Conservation (phyloP, 2,797 vertebrate species). For the Parotocinclus haroldoi region DNA sequence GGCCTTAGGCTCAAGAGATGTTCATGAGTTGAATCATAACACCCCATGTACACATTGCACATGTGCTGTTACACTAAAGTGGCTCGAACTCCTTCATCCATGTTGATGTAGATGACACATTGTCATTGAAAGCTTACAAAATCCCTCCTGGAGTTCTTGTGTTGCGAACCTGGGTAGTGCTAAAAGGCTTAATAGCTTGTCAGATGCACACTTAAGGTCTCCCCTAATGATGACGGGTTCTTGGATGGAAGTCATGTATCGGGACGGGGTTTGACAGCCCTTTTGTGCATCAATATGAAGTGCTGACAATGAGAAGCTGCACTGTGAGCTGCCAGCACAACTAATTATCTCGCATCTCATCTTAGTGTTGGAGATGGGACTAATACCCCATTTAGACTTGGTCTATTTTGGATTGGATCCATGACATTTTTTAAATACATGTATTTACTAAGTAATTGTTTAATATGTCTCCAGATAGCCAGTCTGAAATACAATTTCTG, state of each 20-base stretch:
- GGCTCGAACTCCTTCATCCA: constrained; percentile 40
- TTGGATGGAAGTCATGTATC: not conserved
- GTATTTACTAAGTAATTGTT: too few species aligned
- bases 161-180: not conserved
- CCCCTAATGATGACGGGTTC: too few species aligned
- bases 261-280: constrained; percentile 10
- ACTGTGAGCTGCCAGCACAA: constrained; percentile 21
- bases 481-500: too few species aligned
- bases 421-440: too few species aligned
- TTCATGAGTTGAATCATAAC: constrained; percentile 70
- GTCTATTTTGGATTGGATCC: too few species aligned
- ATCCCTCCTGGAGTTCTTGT: constrained; percentile 1
- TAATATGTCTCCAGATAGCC: too few species aligned
- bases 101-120: not conserved
- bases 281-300: not conserved
- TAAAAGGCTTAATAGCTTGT: constrained; percentile 27
- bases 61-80: constrained; percentile 51
- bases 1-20: constrained; percentile 56
- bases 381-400: too few species aligned
- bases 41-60: constrained; percentile 10
- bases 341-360: constrained; percentile 2
- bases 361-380: too few species aligned
- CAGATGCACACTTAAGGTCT: too few species aligned
- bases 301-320: not conserved
- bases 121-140: constrained; percentile 16